Percentiles rank a stretch among this genome's conserved stretches.
Conservation (phyloP, 2,797 vertebrate genomes). For the Anabacerthia variegaticeps region DNA sequence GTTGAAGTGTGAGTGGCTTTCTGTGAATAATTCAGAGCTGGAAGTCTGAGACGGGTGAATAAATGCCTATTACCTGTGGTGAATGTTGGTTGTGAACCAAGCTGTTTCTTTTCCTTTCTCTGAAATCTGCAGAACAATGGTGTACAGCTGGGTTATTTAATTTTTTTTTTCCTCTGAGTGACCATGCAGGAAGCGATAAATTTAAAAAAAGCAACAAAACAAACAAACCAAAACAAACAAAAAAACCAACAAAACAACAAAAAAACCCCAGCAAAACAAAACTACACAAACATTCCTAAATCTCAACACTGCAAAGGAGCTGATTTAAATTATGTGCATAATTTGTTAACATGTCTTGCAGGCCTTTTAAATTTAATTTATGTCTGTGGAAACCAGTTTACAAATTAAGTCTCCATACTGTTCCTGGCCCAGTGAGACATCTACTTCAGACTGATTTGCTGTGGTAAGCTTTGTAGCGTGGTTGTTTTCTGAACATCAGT, state of each 20-base stretch:
- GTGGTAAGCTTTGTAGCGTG: background rate
- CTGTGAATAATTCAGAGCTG: background rate
- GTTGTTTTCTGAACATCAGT: background rate
- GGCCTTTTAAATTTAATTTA: conserved; percentile 19
- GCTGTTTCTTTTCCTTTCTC: background rate
- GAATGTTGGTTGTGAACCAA: background rate
- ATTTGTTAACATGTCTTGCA: background rate
- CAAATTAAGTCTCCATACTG: background rate
- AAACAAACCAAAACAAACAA: background rate
- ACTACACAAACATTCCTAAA: background rate
- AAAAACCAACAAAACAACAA: background rate
- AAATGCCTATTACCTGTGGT: background rate
- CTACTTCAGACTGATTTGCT: background rate
- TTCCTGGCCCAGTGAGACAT: background rate
- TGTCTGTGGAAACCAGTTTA: background rate
- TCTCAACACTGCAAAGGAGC: background rate
- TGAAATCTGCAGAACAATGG: background rate
- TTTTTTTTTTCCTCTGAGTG: background rate
- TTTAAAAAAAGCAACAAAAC: background rate
- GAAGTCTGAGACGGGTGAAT: background rate
- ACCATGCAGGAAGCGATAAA: conserved; percentile 37
- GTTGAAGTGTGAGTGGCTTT: background rate
- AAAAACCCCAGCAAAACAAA: background rate
- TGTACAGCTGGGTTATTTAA: background rate
- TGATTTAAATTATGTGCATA: background rate